phyloP scores from a whole-genome alignment of 2,797 vertebrate species.

The Podarcis lilfordi region DNA sequence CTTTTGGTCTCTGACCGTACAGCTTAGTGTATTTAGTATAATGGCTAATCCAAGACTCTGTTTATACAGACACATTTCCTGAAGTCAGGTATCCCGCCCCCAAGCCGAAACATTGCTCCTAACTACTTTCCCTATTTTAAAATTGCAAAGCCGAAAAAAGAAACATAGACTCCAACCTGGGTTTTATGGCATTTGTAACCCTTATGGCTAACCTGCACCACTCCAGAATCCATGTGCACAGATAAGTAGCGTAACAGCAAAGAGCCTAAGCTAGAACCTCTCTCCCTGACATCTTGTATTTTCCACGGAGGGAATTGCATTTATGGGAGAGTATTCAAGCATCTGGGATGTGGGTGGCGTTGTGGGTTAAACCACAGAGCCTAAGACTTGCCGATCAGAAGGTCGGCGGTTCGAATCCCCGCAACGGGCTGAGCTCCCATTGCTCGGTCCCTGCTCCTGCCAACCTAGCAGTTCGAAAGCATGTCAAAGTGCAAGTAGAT shows the following conservation, averaged over 20 bases:
- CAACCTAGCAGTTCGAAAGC: too few relatives aligned
- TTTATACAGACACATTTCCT: background rate
- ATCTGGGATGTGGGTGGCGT: too few relatives aligned
- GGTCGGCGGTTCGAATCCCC: too few relatives aligned
- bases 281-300: background rate
- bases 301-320: background rate
- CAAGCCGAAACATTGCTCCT: background rate
- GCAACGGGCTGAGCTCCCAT: fast-evolving
- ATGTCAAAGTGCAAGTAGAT: too few relatives aligned
- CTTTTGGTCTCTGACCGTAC: background rate
- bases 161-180: background rate
- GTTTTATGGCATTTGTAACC: background rate
- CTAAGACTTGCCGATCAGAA: too few relatives aligned
- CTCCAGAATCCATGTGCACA: background rate
- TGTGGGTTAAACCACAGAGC: too few relatives aligned
- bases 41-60: constrained; percentile 17
- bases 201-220: background rate
- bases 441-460: too few relatives aligned
- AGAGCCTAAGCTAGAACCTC: background rate
- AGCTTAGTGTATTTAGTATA: background rate
- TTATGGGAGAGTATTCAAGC: background rate
- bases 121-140: background rate
- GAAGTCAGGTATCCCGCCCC: background rate
- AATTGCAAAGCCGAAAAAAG: background rate
- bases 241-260: background rate